phyloP scores from a whole-genome alignment of 2,113 vertebrate species.

The Dolichallabes microphthalmus region DNA sequence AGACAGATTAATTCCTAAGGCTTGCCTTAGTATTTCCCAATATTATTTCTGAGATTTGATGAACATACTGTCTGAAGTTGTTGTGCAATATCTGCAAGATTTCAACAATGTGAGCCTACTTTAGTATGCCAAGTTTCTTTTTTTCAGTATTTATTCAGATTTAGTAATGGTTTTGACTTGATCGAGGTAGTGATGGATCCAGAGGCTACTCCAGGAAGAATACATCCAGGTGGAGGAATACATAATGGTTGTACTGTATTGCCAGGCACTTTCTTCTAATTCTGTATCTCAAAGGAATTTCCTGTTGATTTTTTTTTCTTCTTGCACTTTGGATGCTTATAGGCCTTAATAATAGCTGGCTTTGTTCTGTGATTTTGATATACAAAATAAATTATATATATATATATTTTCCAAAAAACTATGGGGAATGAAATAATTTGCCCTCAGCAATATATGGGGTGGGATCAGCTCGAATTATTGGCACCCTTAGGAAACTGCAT shows the following conservation, averaged over 20 bases:
- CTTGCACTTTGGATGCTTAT: background rate
- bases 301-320: background rate
- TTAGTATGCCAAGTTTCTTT: background rate
- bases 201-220: background rate
- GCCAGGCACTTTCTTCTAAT: background rate
- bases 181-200: background rate
- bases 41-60: background rate
- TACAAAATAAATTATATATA: background rate
- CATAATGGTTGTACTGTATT: background rate
- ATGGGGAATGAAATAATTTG: background rate
- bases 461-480: background rate
- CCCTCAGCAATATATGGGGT: background rate
- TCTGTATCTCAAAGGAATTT: background rate
- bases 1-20: background rate
- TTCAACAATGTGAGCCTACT: background rate
- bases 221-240: background rate
- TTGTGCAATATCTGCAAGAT: background rate
- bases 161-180: background rate
- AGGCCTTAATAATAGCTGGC: too few relatives aligned
- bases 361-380: background rate
- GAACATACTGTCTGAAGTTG: background rate
- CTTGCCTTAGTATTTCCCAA: background rate
- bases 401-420: background rate
- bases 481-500: background rate
- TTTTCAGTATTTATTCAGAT: background rate